phyloP scores from a whole-genome alignment of 1,140 invertebrate species.

The Cyclina sinensis region DNA sequence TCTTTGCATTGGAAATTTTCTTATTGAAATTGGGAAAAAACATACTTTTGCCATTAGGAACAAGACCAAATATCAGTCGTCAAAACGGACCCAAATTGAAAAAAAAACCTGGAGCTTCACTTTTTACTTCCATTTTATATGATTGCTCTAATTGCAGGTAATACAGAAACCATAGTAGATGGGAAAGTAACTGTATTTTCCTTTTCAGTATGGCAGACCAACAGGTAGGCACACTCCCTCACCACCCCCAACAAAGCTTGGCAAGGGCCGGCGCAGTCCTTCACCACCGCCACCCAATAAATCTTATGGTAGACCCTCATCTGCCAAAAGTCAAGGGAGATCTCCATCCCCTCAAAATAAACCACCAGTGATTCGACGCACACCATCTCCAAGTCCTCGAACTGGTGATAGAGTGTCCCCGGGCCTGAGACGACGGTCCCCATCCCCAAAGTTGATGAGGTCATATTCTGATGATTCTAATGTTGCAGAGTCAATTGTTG shows the following conservation, averaged over 20 bases:
- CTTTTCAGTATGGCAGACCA: slow-evolving; percentile 30
- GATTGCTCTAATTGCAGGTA: too few relatives aligned
- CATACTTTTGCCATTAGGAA: too few relatives aligned
- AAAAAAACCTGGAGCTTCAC: too few relatives aligned
- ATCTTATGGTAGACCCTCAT: neutral
- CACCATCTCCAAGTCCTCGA: slow-evolving; percentile 61
- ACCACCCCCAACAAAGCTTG: neutral
- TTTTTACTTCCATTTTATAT: too few relatives aligned
- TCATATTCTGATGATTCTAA: slow-evolving; percentile 72
- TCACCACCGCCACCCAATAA: slow-evolving; percentile 43
- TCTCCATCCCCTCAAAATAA: slow-evolving; percentile 45
- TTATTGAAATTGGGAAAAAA: too few relatives aligned
- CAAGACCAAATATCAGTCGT: too few relatives aligned
- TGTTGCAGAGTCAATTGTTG: slow-evolving; percentile 72
- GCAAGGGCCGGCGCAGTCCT: slow-evolving; percentile 16
- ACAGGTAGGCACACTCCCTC: slow-evolving; percentile 21
- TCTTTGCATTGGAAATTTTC: too few relatives aligned
- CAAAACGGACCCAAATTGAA: too few relatives aligned
- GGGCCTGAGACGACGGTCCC: slow-evolving; percentile 52
- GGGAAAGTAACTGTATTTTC: too few relatives aligned
- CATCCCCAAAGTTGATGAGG: slow-evolving; percentile 43
- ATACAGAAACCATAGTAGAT: too few relatives aligned
- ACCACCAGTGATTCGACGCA: slow-evolving; percentile 58
- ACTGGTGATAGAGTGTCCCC: slow-evolving; percentile 18
- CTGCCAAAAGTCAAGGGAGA: neutral